Evolutionary conservation across 2,888 invertebrate genomes (phyloP), one percentile per base, ranked within the genome.

Genomic region (Linyphia triangularis): DNA sequence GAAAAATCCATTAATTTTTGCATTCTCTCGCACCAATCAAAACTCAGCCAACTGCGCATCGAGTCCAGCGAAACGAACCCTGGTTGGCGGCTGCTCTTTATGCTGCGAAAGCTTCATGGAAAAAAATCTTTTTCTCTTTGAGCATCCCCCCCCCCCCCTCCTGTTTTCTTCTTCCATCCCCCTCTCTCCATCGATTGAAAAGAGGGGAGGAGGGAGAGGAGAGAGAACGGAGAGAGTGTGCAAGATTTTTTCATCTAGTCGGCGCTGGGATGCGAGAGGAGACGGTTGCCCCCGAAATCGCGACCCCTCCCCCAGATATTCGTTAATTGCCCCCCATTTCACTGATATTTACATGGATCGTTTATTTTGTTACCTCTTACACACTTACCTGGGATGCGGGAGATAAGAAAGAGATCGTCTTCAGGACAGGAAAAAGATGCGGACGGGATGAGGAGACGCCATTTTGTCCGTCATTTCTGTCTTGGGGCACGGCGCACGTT

Each of bases 1-100:
- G 88, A 88, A 88, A 88, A 88, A 88, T 88, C 88, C 88, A 88
- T 88, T 88, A 82, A 88, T 88, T 88, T 88, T 88, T 88, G 88
- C 88, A 77, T 83, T 88, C 88, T 65, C 86, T 77, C 51, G 82
- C 67, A 16, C 88, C 88, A 88, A 88, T 88, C 82, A 88, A 82
- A 82, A 82, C 88, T 59, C 82, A 61, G 63, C 69, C 88, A 82
- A 82, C 88, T 77, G 88, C 88, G 88, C 88, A 88, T 73, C 82
- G 77, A 30, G 63, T 28, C 75, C 33, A 30, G 65, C 79, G 37
- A 37, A 75, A 70, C 69, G 51, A 43, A n/a, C 67, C 67, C 81
- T 88, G 86, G 86, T 88, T 88, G 86, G 86, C 51, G 75, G 77
- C 33, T 69, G 61, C 82, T 83, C 77, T 88, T 88, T 88, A 69